Base-by-base conservation (phyloP, 2,797 vertebrate genomes). In the Megalops cyprinoides region DNA sequence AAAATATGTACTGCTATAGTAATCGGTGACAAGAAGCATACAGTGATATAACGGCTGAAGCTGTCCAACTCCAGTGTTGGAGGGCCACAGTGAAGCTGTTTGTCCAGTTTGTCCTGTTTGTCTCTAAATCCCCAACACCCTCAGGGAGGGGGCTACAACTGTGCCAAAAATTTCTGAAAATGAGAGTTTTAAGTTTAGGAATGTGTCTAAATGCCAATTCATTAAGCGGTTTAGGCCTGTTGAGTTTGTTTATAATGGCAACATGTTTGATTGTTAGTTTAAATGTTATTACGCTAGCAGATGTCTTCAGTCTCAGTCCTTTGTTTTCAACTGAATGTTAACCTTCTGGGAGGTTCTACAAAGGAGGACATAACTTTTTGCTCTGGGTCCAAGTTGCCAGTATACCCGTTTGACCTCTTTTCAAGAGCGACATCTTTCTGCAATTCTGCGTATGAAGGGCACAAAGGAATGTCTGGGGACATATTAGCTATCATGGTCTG, bases 1-100 rank as follows among this genome's bases (percentile, higher is more conserved):
- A 34, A 80, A 62, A 78, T 75, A 34, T 78, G 69, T 84, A 82
- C 55, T 71, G 62, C 28, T 78, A 71, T 80, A 76, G 75, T 65
- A 82, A 74, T 58, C 67, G 77, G 62, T 80, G 51, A 37, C 46
- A 75, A 48, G 39, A 60, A 69, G 25, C 51, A 75, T 78, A 55
- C 77, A 56, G 44, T 80, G 7, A 34, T 39, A 20, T 20, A 37
- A 2, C 39, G 67, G 62, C 4, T 28, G 7, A 4, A 67, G 31
- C 37, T 67, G 12, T 34, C 39, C 62, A 2, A 44, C n/a, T 71
- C 4, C 39, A n/a, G 58, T n/a, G 25, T 20, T 31, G 58, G 58
- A 62, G 25, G 58, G 28, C 62, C 37, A 34, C 34, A 37, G 18
- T 65, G 7, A 12, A 15, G 31, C 37, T 1, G 2, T 8, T 37